phyloP scores from a whole-genome alignment of 1,140 invertebrate species.

The Parapsyche elsis region DNA sequence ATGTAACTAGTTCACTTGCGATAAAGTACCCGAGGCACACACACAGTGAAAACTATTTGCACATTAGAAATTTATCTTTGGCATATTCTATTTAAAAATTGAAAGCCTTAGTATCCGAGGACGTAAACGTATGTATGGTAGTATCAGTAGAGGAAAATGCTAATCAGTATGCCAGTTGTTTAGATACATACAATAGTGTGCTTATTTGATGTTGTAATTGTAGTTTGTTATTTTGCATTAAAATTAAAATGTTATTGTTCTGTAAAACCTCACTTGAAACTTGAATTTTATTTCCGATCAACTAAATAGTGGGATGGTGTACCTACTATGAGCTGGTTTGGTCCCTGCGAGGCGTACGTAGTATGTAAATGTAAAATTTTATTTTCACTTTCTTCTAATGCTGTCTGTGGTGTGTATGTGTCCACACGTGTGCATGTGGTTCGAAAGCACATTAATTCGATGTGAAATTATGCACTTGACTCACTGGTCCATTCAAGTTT shows the following conservation, averaged over 20 bases:
- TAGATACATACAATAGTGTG: no score
- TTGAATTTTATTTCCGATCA: no score
- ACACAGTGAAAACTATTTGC: slow-evolving; percentile 19
- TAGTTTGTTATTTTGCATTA: no score
- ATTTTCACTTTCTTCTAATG: slow-evolving; percentile 31
- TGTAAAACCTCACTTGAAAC: no score
- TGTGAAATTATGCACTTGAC: slow-evolving; percentile 18
- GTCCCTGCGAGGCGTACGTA: background rate
- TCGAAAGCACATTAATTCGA: slow-evolving; percentile 23
- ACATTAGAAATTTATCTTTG: background rate
- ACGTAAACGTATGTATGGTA: background rate
- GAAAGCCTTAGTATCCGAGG: background rate
- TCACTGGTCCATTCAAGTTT: slow-evolving; percentile 12
- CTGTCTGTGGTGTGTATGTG: background rate
- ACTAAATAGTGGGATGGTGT: no score
- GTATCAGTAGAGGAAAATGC: background rate
- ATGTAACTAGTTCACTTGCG: slow-evolving; percentile 28
- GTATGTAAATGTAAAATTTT: slow-evolving; percentile 17
- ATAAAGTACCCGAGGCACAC: slow-evolving; percentile 18
- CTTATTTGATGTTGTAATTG: no score
- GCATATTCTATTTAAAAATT: background rate
- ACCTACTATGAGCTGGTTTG: no score
- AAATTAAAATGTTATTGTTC: no score
- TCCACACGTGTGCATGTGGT: background rate
- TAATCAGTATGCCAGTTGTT: no score